Base-by-base conservation (phyloP, 1,140 invertebrate species). In the Plectrocnemia conspersa region DNA sequence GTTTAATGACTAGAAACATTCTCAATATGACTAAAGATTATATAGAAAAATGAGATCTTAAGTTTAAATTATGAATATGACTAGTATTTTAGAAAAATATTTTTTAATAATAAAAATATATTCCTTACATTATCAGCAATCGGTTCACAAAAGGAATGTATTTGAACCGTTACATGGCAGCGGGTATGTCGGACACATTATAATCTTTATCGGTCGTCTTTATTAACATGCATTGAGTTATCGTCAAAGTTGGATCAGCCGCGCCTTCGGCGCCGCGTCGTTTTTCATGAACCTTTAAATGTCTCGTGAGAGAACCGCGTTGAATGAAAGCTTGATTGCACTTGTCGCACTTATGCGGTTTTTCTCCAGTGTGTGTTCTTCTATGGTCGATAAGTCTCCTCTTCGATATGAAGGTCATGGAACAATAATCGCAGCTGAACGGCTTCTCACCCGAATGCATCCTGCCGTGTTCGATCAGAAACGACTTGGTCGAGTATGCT, bases 291-390 rank as follows among this genome's bases (percentile, higher is more conserved):
- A 56, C 87, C 49, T 71, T 73, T 64, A 71, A 68, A 64, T 82
- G 80, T 16, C 71, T 62, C 40, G 69, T 75, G 40, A 80, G 54
- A 7, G 75, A 77, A 0, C 77, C 76, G 15, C 74, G 67, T 58
- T 82, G 81, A 0, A 77, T 77, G 61, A 82, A 84, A 2, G 68
- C 62, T 29, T 74, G 74, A 1, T 75, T 65, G 61, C 82, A 83
- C 9, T 79, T 65, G 13, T 63, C 65, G 64, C 84, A 86, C 63
- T 80, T 79, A 61, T 82, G 82, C 1, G 84, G 85, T 64, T 81
- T 82, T 58, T 86, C 82, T 0, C 85, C 85, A 2, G 84, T 86
- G 65, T 88, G 85, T 38, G 77, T 79, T 44, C 82, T 72, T 47
- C 79, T 75, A 65, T 87, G 84, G 16, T 74, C 73, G 7, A 61